Evolutionary conservation across 2,888 invertebrate genomes (phyloP).

Genomic region (Coremacera marginata): DNA sequence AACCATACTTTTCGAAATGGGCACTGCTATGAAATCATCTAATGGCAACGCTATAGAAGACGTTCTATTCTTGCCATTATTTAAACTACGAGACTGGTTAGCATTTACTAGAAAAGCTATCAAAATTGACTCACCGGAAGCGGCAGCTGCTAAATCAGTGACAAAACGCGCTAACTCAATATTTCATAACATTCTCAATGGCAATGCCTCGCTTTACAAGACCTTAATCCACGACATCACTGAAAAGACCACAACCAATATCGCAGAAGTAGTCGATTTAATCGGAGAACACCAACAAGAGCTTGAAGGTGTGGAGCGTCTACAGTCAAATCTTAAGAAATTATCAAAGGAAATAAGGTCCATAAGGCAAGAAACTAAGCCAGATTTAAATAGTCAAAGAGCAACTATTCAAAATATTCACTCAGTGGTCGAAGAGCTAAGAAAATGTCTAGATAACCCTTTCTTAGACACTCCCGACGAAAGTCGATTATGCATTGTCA

Average conservation of each 20-base stretch:
- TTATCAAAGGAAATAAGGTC: not conserved
- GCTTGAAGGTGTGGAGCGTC: not conserved
- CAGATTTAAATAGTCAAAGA: not conserved
- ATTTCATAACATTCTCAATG: slow-evolving; percentile 49
- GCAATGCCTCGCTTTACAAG: slow-evolving; percentile 51
- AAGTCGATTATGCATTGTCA: not conserved
- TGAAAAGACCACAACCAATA: slow-evolving; percentile 35
- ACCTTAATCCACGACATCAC: slow-evolving; percentile 53
- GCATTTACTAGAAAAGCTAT: slow-evolving; percentile 41
- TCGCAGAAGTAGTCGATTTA: not conserved
- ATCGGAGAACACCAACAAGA: not conserved
- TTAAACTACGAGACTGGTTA: slow-evolving; percentile 55
- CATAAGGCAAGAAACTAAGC: slow-evolving; percentile 7
- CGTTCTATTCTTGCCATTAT: slow-evolving; percentile 51
- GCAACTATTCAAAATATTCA: not conserved
- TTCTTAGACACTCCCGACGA: not conserved
- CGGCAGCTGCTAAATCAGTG: slow-evolving; percentile 33
- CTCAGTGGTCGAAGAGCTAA: not conserved
- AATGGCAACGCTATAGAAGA: slow-evolving; percentile 49
- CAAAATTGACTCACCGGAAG: not conserved
- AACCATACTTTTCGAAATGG: slow-evolving; percentile 49
- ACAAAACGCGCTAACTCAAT: slow-evolving; percentile 46
- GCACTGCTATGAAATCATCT: slow-evolving; percentile 43
- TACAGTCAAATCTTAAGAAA: not conserved
- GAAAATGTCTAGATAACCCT: not conserved